Evolutionary conservation across 2,797 vertebrate genomes (phyloP), one percentile per base, ranked within the genome.

Genomic region (Pseudochirops cupreus): DNA sequence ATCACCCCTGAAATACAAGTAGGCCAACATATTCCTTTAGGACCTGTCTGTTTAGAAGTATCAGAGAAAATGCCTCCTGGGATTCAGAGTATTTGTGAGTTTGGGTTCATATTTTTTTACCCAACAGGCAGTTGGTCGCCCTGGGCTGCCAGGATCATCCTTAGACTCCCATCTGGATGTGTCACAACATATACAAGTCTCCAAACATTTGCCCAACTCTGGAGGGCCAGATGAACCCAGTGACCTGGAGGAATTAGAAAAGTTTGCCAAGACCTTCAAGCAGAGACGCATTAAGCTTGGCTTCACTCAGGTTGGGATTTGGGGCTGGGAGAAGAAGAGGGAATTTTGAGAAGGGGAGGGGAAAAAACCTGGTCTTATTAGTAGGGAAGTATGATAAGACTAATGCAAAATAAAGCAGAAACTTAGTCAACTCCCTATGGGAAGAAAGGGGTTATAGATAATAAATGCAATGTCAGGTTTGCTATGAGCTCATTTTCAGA

Each of bases 251-350:
- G 99, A 99, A 93, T 98, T 99, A 94, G 99, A 99, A 92, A 99
- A 99, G 98, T 99, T 99, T 95, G 99, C 99, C 24, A 99, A 99
- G 98, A 99, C 99, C 1, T 99, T 99, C 98, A 99, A 99, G 97
- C 99, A 99, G 92, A 99, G 99, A 97, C 99, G 99, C 97, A 99
- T 99, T 98, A 99, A 99, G 97, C 98, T 99, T 95, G 99, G 99
- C 31, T 99, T 99, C 98, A 99, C 99, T 0, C 99, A 99, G 99
- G 99, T 99, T 97, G 97, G 96, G 29, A 91, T 57, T 56, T 0
- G 28, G 58, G 59, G 14, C 1, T 53, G 21, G 9, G 57, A 52
- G 14, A 87, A 57, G 92, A 92, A 89, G 29, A 54, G 46, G 52
- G 6, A 57, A 57, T 57, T 39, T 82, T 91, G 53, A 57, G 29